Evolutionary conservation across 2,113 vertebrate genomes (phyloP).

Genomic region (Rhombomys opimus): DNA sequence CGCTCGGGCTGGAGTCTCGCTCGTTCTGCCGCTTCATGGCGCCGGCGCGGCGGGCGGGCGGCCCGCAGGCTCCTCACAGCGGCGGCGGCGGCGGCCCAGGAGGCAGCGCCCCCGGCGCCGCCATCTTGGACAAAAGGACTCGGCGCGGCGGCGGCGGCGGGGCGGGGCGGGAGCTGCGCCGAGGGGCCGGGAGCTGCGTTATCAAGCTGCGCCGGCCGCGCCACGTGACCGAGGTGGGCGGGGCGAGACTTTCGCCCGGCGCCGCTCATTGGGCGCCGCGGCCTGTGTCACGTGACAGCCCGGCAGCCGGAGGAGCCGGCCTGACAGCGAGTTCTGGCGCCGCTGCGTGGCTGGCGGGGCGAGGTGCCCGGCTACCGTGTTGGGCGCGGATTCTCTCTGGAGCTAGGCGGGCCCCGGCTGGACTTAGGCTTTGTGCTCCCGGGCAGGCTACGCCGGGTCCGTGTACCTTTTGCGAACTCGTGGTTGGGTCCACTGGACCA

Average conservation of each 20-base stretch:
- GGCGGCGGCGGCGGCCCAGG: conserved; percentile 77
- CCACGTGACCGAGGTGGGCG: conserved; percentile 72
- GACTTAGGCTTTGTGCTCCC: neutral
- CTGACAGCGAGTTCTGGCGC: fast-evolving
- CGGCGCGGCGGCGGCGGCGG: conserved; percentile 78
- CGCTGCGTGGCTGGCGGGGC: neutral
- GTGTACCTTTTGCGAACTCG: neutral
- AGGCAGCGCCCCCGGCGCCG: conserved; percentile 90
- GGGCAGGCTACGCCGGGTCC: neutral
- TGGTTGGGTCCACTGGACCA: neutral
- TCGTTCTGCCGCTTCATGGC: conserved; percentile 96
- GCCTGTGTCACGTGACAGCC: neutral
- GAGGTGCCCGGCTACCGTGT: fast-evolving
- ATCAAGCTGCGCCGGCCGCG: conserved; percentile 73
- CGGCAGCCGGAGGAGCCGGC: fast-evolving
- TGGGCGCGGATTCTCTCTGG: neutral
- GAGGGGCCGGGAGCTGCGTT: conserved; percentile 62
- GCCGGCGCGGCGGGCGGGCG: conserved; percentile 85
- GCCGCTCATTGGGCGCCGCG: neutral
- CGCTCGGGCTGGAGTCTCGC: conserved; percentile 91
- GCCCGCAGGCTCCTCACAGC: conserved; percentile 92
- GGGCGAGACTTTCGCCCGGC: neutral
- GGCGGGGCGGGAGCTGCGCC: conserved; percentile 77
- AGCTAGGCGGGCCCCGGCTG: neutral
- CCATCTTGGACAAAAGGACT: conserved; percentile 99